A percentile compares a stretch with the other conserved stretches of the same genome.
Evolutionary conservation across 2,113 vertebrate species (phyloP).

Genomic region (Euleptes europaea): DNA sequence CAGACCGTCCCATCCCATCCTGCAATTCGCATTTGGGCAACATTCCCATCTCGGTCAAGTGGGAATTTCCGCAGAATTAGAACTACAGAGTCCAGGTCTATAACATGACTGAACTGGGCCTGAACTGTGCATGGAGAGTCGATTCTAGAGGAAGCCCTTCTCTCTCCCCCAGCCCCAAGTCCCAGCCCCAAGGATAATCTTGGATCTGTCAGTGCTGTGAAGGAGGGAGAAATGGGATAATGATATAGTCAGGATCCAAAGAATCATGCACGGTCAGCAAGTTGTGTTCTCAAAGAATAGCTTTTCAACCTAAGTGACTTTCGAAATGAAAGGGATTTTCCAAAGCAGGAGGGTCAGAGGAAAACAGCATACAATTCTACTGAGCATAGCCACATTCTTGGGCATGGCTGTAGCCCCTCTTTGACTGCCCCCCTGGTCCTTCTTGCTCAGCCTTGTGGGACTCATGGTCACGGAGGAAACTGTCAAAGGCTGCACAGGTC

Average conservation of each 20-base stretch:
- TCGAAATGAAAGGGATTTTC: not conserved
- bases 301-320: not conserved
- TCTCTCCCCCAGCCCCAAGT: not conserved
- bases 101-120: not conserved
- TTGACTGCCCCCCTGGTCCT: too few relatives aligned
- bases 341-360: not conserved
- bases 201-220: not conserved
- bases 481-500: too few relatives aligned
- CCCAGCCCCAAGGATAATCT: not conserved
- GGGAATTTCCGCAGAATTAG: conserved; percentile 21
- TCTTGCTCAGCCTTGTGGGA: too few relatives aligned
- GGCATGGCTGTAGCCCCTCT: too few relatives aligned
- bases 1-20: conserved; percentile 18
- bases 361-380: not conserved
- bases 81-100: not conserved
- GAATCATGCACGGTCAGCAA: too few relatives aligned
- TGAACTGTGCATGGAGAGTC: too few relatives aligned
- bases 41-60: conserved; percentile 26
- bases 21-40: conserved; percentile 22
- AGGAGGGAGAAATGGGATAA: not conserved
- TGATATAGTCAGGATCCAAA: not conserved
- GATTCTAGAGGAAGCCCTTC: not conserved
- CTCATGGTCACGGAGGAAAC: too few relatives aligned
- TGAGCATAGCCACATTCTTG: too few relatives aligned
- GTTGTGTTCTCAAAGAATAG: not conserved